Conservation (phyloP, 2,888 invertebrate genomes). For the Lithophane socia region DNA sequence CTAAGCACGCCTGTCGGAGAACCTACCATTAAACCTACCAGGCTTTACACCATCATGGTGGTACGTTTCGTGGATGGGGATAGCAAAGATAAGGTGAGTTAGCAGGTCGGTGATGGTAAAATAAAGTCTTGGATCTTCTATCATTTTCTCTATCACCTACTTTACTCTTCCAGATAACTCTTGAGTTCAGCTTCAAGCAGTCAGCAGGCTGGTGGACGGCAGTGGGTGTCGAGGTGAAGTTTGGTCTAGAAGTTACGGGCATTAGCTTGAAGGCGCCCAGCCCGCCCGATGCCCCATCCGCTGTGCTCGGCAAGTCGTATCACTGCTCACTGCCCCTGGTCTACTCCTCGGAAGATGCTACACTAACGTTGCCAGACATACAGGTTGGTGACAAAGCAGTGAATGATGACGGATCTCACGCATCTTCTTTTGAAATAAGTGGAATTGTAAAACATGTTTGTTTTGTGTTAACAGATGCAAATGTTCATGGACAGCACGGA, state of each 20-base stretch:
- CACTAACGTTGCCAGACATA: constrained; percentile 87
- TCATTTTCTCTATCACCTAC: background rate
- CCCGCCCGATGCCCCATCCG: constrained; percentile 85
- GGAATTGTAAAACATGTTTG: background rate
- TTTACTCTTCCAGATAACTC: constrained; percentile 79
- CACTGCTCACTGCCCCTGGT: constrained; percentile 88
- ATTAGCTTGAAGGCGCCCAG: constrained; percentile 81
- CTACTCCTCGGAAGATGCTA: constrained; percentile 87
- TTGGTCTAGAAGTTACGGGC: constrained; percentile 82
- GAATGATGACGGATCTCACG: no score
- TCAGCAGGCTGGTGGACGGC: constrained; percentile 89
- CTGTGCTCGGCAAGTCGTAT: constrained; percentile 90
- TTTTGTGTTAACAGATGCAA: constrained; percentile 85
- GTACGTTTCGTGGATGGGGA: constrained; percentile 84
- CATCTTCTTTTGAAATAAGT: background rate
- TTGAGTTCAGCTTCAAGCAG: constrained; percentile 90
- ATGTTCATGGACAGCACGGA: constrained; percentile 87
- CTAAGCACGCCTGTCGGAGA: constrained; percentile 83
- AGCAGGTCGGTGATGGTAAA: background rate
- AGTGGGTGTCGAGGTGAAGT: constrained; percentile 90
- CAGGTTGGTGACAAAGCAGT: constrained; percentile 78
- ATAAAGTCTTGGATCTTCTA: background rate
- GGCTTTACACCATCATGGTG: constrained; percentile 85
- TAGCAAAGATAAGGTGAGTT: constrained; percentile 80
- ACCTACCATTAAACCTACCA: constrained; percentile 83